Evolutionary conservation across 1,140 invertebrate species (phyloP).

Genomic region (Probaryconus sp.): DNA sequence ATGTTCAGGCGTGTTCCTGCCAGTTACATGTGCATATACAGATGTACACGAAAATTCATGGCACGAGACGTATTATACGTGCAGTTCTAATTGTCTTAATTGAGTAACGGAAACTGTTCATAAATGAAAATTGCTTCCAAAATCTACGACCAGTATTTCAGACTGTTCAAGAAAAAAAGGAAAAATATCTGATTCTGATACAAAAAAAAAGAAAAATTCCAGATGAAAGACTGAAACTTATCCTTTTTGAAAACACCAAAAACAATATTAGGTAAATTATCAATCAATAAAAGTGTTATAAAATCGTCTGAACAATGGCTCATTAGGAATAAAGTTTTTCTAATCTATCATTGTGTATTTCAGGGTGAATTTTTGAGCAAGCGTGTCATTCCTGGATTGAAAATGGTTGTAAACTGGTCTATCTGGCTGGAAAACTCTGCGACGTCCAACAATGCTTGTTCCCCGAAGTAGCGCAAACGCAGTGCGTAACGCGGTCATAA

Average conservation of each 20-base stretch:
- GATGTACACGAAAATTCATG: slow-evolving; percentile 43
- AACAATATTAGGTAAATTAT: too few relatives aligned
- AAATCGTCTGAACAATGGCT: too few relatives aligned
- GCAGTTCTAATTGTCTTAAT: slow-evolving; percentile 46
- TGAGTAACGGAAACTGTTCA: slow-evolving; percentile 47
- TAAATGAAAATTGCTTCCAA: slow-evolving; percentile 27
- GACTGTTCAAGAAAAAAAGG: neutral
- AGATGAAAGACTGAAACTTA: too few relatives aligned
- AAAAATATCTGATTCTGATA: too few relatives aligned
- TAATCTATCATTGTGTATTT: too few relatives aligned
- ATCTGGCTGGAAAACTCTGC: slow-evolving; percentile 11
- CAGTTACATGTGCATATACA: slow-evolving; percentile 45
- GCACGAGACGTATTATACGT: slow-evolving; percentile 4
- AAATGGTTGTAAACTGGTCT: too few relatives aligned
- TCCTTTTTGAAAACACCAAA: too few relatives aligned
- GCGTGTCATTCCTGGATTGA: too few relatives aligned
- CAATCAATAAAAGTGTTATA: too few relatives aligned
- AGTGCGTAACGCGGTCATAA: slow-evolving; percentile 67
- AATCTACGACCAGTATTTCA: neutral
- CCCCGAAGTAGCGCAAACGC: slow-evolving; percentile 31
- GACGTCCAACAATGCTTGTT: slow-evolving; percentile 1
- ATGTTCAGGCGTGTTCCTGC: slow-evolving; percentile 50
- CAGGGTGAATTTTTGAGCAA: too few relatives aligned
- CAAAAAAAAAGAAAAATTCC: too few relatives aligned
- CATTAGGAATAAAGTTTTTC: too few relatives aligned